Percentiles rank a stretch among this genome's conserved stretches.
Evolutionary conservation across 2,113 vertebrate species (phyloP).

Genomic region (Phrynosoma blainvillii): DNA sequence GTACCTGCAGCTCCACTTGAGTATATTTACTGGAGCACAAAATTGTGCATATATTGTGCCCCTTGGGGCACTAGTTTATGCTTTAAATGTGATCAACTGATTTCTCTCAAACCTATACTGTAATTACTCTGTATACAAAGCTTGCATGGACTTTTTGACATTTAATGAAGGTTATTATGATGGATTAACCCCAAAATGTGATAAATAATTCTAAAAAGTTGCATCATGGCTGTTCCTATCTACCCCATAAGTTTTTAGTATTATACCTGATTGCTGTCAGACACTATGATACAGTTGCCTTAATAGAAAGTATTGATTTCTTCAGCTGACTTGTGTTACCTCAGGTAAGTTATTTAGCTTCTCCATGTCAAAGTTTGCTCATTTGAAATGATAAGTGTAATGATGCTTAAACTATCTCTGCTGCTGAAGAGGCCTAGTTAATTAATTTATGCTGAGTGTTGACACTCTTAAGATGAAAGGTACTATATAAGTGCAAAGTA

Average conservation of each 20-base stretch:
- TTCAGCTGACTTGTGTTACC: constrained; percentile 24
- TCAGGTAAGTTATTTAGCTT: constrained; percentile 34
- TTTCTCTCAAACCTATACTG: neutral
- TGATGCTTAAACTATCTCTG: constrained; percentile 20
- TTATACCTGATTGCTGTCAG: neutral
- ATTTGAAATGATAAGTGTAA: constrained; percentile 25
- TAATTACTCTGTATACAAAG: neutral
- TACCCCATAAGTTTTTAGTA: neutral
- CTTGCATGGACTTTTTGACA: neutral
- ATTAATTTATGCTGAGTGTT: constrained; percentile 49
- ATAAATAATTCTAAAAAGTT: neutral
- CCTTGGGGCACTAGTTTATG: neutral
- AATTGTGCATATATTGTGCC: neutral
- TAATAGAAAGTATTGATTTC: constrained; percentile 51
- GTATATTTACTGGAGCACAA: neutral
- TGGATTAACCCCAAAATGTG: neutral
- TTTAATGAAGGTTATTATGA: neutral
- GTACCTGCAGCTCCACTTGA: neutral
- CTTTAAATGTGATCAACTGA: neutral
- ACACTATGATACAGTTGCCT: neutral
- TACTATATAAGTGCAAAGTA: neutral
- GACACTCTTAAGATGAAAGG: constrained; percentile 30
- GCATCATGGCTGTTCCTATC: neutral
- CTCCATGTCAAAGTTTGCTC: constrained; percentile 31
- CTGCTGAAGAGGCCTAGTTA: constrained; percentile 42